Evolutionary conservation across 1,140 invertebrate genomes (phyloP).

Genomic region (Elymnias hypermnestra): DNA sequence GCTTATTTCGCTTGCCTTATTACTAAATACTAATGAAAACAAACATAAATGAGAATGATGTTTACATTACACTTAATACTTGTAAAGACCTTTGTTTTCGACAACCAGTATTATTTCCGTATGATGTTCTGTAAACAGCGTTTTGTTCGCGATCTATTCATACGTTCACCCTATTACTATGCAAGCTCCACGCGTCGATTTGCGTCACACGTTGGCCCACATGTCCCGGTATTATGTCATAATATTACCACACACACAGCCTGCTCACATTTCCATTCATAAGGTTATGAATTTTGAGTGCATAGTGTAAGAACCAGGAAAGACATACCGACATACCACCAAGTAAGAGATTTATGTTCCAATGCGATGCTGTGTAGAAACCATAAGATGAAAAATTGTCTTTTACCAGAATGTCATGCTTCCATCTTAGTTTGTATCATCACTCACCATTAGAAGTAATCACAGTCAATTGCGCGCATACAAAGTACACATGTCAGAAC

Average conservation of each 20-base stretch:
- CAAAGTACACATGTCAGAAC: too few relatives aligned
- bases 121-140: constrained; percentile 18
- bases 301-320: too few relatives aligned
- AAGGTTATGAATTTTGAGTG: neutral
- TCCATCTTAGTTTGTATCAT: neutral
- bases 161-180: constrained; percentile 6
- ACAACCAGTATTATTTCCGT: constrained; percentile 4
- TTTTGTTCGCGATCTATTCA: constrained; percentile 19
- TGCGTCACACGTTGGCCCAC: constrained; percentile 19
- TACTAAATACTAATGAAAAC: too few relatives aligned
- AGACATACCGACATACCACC: neutral
- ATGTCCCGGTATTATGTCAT: constrained; percentile 12
- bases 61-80: constrained; percentile 17
- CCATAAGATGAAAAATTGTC: too few relatives aligned
- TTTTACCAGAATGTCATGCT: too few relatives aligned
- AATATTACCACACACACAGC: constrained; percentile 9
- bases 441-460: too few relatives aligned
- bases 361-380: too few relatives aligned
- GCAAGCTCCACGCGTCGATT: constrained; percentile 12
- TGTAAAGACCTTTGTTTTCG: constrained; percentile 4
- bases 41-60: constrained; percentile 2
- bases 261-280: constrained; percentile 3
- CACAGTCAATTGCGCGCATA: too few relatives aligned
- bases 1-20: too few relatives aligned
- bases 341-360: too few relatives aligned